Base-by-base conservation (phyloP, 2,113 vertebrate species). In the Lamprotornis superbus region DNA sequence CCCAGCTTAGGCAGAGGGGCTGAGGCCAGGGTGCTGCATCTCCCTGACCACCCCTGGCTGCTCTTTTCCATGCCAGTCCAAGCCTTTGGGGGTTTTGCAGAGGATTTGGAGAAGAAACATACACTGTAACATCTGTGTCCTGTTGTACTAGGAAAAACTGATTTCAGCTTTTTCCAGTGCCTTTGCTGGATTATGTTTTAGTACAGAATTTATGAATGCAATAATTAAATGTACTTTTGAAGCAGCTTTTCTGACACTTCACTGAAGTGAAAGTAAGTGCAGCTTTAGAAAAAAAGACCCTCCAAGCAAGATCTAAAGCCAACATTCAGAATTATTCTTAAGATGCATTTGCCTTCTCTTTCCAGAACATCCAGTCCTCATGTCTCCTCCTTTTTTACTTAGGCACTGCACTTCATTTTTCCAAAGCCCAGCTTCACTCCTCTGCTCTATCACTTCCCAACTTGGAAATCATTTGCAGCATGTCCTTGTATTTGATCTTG, bases 71-170 rank as follows among this genome's bases (percentile, higher is more conserved):
- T n/a, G 44, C 44, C 60, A 33, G 16, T 19, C 35, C 42, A 68
- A 74, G 47, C 47, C 52, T 71, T 42, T 2, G 7, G 77, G 14
- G 12, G 5, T 49, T 82, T 75, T 50, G 44, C 46, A 79, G 56
- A 82, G 33, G 1, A 0, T 42, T 61, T 16, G 23, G 42, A 82
- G 55, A 47, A 90, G 37, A 40, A 81, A 37, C 0, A 0, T 10
- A 15, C 0, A 2, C 31, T 40, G 4, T 22, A 59, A 68, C 24
- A 35, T n/a, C 60, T 42, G 23, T 33, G 44, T 79, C 33, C 52
- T 59, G 5, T 55, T 88, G 33, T 64, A 42, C 39, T 22, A 49
- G 25, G 49, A 67, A 74, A 75, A 65, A 9, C 42, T 35, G 56
- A 50, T 78, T 85, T 84, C 44, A 55, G 39, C 18, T 52, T 22